Conservation (phyloP, 2,888 invertebrate genomes). For the Meteorus cinctellus region DNA sequence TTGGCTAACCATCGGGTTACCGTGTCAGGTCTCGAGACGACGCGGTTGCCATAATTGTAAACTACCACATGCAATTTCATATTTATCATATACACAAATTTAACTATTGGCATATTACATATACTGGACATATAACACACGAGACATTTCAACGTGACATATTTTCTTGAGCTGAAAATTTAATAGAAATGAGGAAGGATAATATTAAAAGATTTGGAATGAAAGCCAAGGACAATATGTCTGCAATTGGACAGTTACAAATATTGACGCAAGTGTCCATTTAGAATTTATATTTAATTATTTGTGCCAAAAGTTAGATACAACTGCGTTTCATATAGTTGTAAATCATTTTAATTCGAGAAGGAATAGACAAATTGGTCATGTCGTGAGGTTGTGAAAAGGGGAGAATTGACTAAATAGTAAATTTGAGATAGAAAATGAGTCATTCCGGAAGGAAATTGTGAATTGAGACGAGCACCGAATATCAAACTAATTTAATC, state of each 20-base stretch:
- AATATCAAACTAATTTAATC: too few species aligned
- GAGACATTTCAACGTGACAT: background rate
- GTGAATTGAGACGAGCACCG: too few species aligned
- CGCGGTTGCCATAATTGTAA: slow-evolving; percentile 41
- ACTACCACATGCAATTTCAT: slow-evolving; percentile 35
- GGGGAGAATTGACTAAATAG: too few species aligned
- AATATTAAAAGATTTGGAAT: background rate
- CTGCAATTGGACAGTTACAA: background rate
- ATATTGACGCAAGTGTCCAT: background rate
- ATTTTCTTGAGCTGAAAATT: background rate
- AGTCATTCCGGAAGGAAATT: too few species aligned
- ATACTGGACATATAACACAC: background rate
- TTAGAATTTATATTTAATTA: too few species aligned
- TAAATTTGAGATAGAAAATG: too few species aligned
- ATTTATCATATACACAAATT: background rate
- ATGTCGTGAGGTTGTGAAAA: too few species aligned
- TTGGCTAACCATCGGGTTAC: slow-evolving; percentile 65
- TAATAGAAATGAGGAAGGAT: background rate
- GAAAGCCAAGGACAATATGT: background rate
- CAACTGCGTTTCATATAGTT: too few species aligned
- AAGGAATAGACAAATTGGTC: too few species aligned
- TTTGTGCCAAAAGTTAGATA: too few species aligned
- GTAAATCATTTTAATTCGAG: too few species aligned
- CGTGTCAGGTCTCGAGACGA: slow-evolving; percentile 65
- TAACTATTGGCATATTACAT: slow-evolving; percentile 11